Conservation (phyloP, 2,888 invertebrate genomes). For the Ptychoptera albimana region DNA sequence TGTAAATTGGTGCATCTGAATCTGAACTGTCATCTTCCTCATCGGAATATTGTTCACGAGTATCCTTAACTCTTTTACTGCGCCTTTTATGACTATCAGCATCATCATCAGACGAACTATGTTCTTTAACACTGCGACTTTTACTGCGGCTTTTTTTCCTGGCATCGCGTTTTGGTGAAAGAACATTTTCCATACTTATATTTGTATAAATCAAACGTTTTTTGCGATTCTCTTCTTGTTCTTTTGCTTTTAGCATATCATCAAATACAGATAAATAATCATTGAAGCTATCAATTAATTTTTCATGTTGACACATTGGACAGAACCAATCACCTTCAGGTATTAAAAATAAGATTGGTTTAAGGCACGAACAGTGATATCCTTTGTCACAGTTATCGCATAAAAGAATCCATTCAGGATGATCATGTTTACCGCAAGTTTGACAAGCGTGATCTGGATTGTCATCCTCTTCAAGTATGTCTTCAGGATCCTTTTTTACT, state of each 20-base stretch:
- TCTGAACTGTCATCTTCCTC: constrained; percentile 25
- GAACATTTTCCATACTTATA: constrained; percentile 56
- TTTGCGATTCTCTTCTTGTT: constrained; percentile 48
- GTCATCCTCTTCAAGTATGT: constrained; percentile 23
- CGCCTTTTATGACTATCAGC: not conserved
- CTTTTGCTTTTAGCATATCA: constrained; percentile 44
- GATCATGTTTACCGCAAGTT: constrained; percentile 79
- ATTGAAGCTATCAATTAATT: constrained; percentile 53
- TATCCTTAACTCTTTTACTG: constrained; percentile 17
- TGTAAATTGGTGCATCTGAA: constrained; percentile 59
- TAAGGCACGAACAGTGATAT: constrained; percentile 93
- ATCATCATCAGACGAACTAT: constrained; percentile 1
- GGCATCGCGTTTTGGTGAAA: constrained; percentile 26
- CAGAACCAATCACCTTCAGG: constrained; percentile 98
- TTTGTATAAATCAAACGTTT: constrained; percentile 59
- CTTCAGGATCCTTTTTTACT: constrained; percentile 57
- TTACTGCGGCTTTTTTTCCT: constrained; percentile 16
- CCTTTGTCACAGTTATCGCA: constrained; percentile 93
- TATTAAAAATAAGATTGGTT: constrained; percentile 81
- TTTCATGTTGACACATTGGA: constrained; percentile 90
- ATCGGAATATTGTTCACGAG: constrained; percentile 4
- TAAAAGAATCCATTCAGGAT: constrained; percentile 92
- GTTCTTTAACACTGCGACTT: constrained; percentile 11
- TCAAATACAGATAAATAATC: constrained; percentile 62
- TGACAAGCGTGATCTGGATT: constrained; percentile 54